Base-by-base conservation (phyloP, 2,113 vertebrate genomes). In the Anser brachyrhynchus region DNA sequence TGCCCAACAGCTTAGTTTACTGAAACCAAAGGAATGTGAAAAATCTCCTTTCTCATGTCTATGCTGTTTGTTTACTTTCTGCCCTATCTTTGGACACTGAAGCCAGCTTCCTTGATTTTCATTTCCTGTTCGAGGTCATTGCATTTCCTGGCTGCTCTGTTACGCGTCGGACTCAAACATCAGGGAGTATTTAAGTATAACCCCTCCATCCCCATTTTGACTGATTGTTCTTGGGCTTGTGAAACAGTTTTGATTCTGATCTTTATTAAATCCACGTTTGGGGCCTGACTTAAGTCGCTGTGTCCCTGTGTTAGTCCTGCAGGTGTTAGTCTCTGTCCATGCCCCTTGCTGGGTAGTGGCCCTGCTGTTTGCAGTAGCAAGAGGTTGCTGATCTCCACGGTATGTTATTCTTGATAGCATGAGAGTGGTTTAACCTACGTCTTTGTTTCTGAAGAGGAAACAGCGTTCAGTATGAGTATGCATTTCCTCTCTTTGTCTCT, bases 1-100 rank as follows among this genome's bases (percentile, higher is more conserved):
- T 66, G 51, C 89, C 84, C 82, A 75, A 82, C 70, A 86, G 51
- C 1, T 2, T 92, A 62, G 86, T 91, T 88, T 89, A 78, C 87
- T 72, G 92, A 95, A 95, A 93, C 95, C 91, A 97, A 94, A 95
- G 67, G 95, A 89, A 93, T 95, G 71, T 96, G 80, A 94, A 96
- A 89, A 95, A 93, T 62, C 66, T 80, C 83, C 35, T 82, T 95
- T 79, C 74, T 93, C 67, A 46, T 6, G 1, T 93, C 88, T 44
- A 5, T 91, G 87, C 14, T 5, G 49, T 92, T 93, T 90, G 73
- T 96, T 97, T 96, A 66, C 49, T 87, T 77, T 93, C 52, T 90
- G 67, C 80, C 80, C 90, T 71, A 10, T 94, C n/a, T 64, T 66
- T 74, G 80, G 75, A 90, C 28, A 0, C 23, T 41, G 58, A 84